These are phyloP conservation scores for Seira musarum DNA, from an alignment of 2,888 invertebrate species.

Conservation along the genomic window DNA sequence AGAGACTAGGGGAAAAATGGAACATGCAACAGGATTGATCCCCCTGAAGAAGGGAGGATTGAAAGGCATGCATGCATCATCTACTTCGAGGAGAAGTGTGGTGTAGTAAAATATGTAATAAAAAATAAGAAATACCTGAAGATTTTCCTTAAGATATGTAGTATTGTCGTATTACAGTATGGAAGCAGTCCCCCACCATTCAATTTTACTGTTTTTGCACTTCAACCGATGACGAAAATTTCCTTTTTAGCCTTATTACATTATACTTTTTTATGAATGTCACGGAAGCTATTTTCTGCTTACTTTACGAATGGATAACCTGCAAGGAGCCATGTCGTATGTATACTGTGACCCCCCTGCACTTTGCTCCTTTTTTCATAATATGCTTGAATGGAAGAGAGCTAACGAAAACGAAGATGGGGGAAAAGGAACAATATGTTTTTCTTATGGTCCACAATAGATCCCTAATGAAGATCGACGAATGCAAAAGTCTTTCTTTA, in stretches of 20 bases:
- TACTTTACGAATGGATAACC: slow-evolving; percentile 44
- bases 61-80: background rate
- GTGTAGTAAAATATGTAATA: too few relatives aligned
- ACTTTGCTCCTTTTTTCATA: slow-evolving; percentile 52
- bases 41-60: slow-evolving; percentile 7
- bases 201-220: too few relatives aligned
- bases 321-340: slow-evolving; percentile 12
- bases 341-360: slow-evolving; percentile 66
- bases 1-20: background rate
- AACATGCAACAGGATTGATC: slow-evolving; percentile 20
- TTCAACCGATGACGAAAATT: too few relatives aligned
- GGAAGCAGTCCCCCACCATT: too few relatives aligned
- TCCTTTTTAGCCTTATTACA: too few relatives aligned
- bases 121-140: too few relatives aligned
- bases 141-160: too few relatives aligned
- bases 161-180: too few relatives aligned
- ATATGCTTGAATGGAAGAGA: too few relatives aligned
- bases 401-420: background rate
- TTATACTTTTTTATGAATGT: slow-evolving; percentile 27
- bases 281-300: slow-evolving; percentile 61
- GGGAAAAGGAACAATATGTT: slow-evolving; percentile 24
- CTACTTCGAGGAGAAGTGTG: background rate
- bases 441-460: slow-evolving; percentile 58
- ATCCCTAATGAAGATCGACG: slow-evolving; percentile 68
- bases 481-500: too few relatives aligned